Conservation (phyloP, 2,113 vertebrate genomes). For the Empidonax alnorum region DNA sequence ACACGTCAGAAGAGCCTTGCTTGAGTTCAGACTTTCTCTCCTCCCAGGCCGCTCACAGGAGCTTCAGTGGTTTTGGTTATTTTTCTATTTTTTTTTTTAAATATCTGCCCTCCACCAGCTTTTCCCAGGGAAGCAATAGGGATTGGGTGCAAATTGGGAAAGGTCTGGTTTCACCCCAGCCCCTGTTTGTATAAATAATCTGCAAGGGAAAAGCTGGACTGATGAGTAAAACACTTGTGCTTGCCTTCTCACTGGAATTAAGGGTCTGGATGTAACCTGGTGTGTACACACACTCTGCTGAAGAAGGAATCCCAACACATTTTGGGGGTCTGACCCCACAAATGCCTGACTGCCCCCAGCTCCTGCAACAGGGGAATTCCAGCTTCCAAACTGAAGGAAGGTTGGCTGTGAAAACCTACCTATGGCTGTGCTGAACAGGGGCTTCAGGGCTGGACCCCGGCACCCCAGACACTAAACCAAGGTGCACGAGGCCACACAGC, state of each 20-base stretch:
- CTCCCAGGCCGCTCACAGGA: background rate
- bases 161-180: background rate
- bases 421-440: accelerated
- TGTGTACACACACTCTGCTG: accelerated
- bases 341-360: background rate
- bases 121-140: background rate
- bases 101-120: background rate
- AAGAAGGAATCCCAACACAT: background rate
- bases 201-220: background rate
- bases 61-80: background rate
- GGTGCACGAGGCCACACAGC: accelerated
- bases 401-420: background rate
- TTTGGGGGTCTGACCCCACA: background rate
- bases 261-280: background rate
- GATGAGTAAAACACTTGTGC: background rate
- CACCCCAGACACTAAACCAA: accelerated
- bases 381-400: background rate
- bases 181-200: background rate
- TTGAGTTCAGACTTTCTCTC: background rate
- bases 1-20: slow-evolving; percentile 46
- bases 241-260: background rate
- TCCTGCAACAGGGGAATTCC: accelerated
- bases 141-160: background rate
- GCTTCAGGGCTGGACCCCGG: background rate
- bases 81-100: background rate